A percentile compares a stretch with the other conserved stretches of the same genome.
Evolutionary conservation across 2,888 invertebrate species (phyloP).

Genomic region (Hololepta plana): DNA sequence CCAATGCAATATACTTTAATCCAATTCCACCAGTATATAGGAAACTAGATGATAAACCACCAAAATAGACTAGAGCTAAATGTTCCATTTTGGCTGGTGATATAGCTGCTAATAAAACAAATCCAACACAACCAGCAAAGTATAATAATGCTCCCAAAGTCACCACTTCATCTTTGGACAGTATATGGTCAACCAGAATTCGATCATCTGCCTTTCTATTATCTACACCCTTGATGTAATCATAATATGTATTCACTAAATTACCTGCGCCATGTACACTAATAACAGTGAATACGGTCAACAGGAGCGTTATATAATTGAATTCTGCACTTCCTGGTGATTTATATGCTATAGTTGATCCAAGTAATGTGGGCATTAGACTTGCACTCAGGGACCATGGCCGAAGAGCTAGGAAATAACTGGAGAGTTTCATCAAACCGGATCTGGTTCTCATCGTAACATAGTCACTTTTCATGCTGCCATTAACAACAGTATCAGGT

Average conservation of each 20-base stretch:
- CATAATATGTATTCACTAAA: constrained; percentile 91
- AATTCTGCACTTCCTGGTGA: constrained; percentile 52
- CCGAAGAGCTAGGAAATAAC: constrained; percentile 72
- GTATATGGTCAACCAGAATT: constrained; percentile 83
- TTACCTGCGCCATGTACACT: constrained; percentile 94
- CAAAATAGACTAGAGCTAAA: constrained; percentile 84
- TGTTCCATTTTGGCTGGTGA: constrained; percentile 92
- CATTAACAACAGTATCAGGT: too few species aligned
- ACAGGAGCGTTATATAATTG: constrained; percentile 57
- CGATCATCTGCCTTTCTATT: constrained; percentile 85
- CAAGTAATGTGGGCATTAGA: constrained; percentile 75
- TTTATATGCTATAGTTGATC: constrained; percentile 77
- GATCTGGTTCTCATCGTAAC: constrained; percentile 16
- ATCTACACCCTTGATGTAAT: constrained; percentile 92
- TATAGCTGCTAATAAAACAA: constrained; percentile 27
- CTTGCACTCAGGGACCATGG: constrained; percentile 92
- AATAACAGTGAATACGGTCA: constrained; percentile 72
- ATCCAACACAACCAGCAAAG: constrained; percentile 53
- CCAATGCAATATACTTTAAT: constrained; percentile 86
- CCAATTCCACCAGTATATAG: constrained; percentile 95
- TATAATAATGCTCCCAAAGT: constrained; percentile 80
- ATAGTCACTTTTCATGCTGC: too few species aligned
- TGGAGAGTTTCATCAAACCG: constrained; percentile 71
- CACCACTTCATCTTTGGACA: constrained; percentile 67
- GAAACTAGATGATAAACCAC: constrained; percentile 86